phyloP scores from a whole-genome alignment of 2,888 invertebrate species.

The Tachina lurida region DNA sequence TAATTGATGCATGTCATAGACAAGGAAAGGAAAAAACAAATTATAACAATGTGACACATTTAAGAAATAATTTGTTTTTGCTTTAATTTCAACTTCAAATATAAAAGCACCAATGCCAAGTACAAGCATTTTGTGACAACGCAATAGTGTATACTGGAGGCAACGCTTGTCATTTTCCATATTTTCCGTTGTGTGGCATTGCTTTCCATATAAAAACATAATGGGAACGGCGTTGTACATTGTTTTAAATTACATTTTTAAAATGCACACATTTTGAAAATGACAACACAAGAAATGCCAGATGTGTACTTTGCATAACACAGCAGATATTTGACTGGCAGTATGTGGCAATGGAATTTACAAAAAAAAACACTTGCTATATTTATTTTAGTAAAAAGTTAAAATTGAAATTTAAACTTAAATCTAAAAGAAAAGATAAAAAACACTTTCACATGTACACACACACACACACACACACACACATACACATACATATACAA shows the following conservation, averaged over 20 bases:
- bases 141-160: too few species aligned
- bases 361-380: conserved; percentile 12
- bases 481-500: neutral
- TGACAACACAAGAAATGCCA: too few species aligned
- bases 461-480: neutral
- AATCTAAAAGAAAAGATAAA: conserved; percentile 42
- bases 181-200: too few species aligned
- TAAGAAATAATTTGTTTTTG: neutral
- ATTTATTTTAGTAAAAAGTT: conserved; percentile 10
- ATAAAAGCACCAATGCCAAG: neutral
- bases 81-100: neutral
- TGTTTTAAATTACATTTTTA: too few species aligned
- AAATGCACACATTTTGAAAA: too few species aligned
- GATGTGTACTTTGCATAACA: too few species aligned
- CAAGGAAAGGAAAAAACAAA: neutral
- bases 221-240: too few species aligned
- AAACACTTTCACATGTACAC: conserved; percentile 26
- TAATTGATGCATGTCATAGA: neutral
- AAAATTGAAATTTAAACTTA: conserved; percentile 35
- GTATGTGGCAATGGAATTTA: neutral
- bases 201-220: too few species aligned
- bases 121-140: too few species aligned
- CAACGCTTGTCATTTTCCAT: too few species aligned
- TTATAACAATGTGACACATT: too few species aligned
- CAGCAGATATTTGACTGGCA: neutral